Percentiles rank a stretch among this genome's conserved stretches.
These are phyloP conservation scores for Nysson spinosus DNA, from an alignment of 2,888 invertebrate species.

Conservation along the genomic window DNA sequence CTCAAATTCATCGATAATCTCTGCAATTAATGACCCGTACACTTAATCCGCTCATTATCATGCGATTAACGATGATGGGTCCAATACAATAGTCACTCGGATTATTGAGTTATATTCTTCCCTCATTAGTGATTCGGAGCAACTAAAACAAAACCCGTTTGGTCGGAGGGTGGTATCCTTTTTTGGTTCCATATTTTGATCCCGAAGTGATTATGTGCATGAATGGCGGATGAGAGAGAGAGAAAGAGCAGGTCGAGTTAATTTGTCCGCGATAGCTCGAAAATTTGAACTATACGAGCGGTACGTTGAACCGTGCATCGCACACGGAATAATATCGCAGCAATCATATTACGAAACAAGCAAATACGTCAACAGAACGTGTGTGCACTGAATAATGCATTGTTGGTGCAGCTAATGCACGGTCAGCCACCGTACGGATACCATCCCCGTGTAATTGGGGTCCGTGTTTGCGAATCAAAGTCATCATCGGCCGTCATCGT, in stretches of 20 bases:
- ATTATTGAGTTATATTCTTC: too few relatives aligned
- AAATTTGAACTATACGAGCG: constrained; percentile 43
- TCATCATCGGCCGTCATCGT: constrained; percentile 74
- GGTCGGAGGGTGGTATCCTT: too few relatives aligned
- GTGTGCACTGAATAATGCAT: constrained; percentile 76
- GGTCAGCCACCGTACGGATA: constrained; percentile 69
- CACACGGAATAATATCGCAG: constrained; percentile 71
- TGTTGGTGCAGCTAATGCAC: constrained; percentile 78
- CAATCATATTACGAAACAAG: constrained; percentile 75
- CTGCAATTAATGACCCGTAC: too few relatives aligned
- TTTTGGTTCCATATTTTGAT: too few relatives aligned
- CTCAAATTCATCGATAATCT: too few relatives aligned
- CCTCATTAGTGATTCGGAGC: too few relatives aligned
- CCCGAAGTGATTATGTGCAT: constrained; percentile 1
- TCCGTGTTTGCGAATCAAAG: constrained; percentile 77
- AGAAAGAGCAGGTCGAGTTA: constrained; percentile 46
- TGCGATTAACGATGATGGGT: too few relatives aligned
- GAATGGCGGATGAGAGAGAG: constrained; percentile 30
- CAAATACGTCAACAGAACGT: constrained; percentile 71
- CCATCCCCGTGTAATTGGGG: constrained; percentile 73
- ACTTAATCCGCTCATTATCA: too few relatives aligned
- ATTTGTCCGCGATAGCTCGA: constrained; percentile 48
- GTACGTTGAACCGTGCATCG: constrained; percentile 41
- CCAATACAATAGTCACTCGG: too few relatives aligned
- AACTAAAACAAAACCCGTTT: too few relatives aligned